These are phyloP conservation scores for Octodon degus DNA, from an alignment of 2,113 vertebrate species.

Conservation along the genomic window DNA sequence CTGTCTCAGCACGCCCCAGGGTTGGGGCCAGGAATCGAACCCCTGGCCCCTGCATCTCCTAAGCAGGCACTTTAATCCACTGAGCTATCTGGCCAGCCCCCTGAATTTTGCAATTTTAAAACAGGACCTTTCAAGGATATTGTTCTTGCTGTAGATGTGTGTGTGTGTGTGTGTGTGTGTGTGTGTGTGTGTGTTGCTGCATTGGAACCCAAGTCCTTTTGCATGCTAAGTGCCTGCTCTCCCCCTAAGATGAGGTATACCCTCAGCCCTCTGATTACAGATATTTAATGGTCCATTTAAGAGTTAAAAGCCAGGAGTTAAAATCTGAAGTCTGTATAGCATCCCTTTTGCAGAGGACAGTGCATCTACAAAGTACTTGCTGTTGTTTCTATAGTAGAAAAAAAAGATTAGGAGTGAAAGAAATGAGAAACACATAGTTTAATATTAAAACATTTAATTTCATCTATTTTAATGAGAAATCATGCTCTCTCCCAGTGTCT, in stretches of 20 bases:
- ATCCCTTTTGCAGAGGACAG: neutral
- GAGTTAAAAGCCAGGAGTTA: slow-evolving; percentile 38
- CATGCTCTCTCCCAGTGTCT: neutral
- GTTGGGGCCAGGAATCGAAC: too few species aligned
- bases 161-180: neutral
- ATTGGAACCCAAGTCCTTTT: neutral
- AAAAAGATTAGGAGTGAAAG: neutral
- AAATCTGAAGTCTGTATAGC: neutral
- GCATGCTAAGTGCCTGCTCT: neutral
- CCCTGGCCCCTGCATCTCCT: too few species aligned
- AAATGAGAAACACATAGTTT: neutral
- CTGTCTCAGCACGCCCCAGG: too few species aligned
- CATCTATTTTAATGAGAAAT: neutral
- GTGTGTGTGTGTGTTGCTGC: neutral
- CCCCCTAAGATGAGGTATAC: neutral
- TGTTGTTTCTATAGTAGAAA: neutral
- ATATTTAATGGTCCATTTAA: slow-evolving; percentile 20
- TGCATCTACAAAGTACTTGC: neutral
- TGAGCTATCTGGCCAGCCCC: too few species aligned
- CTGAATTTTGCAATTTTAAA: slow-evolving; percentile 40
- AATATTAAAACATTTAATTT: slow-evolving; percentile 43
- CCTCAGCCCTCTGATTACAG: neutral
- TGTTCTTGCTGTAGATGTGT: neutral
- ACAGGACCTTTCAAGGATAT: neutral
- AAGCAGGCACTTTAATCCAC: too few species aligned